phyloP scores from a whole-genome alignment of 1,140 invertebrate genomes.

The Oryctes rhinoceros region DNA sequence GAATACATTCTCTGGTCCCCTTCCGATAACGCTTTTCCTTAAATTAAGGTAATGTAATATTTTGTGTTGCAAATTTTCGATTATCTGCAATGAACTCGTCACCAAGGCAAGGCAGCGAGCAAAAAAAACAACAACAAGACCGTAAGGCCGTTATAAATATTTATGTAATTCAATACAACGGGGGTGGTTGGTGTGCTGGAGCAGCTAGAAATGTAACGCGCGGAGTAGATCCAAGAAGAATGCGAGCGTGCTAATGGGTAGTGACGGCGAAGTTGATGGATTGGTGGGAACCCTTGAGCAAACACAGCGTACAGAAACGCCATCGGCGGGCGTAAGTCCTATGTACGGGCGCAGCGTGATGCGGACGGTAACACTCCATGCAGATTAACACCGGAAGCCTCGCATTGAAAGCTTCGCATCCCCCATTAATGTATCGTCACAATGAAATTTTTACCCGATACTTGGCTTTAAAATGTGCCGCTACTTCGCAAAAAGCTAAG shows the following conservation, averaged over 20 bases:
- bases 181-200: conserved; percentile 31
- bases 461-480: conserved; percentile 24
- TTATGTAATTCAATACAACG: conserved; percentile 41
- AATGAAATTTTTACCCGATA: conserved; percentile 32
- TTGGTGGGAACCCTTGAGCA: conserved; percentile 61
- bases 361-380: conserved; percentile 45
- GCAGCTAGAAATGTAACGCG: conserved; percentile 35
- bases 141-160: conserved; percentile 37
- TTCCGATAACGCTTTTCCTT: not conserved
- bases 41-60: conserved; percentile 24
- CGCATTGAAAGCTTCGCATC: conserved; percentile 43
- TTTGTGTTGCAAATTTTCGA: conserved; percentile 41
- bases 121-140: conserved; percentile 8
- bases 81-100: conserved; percentile 31
- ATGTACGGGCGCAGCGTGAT: conserved; percentile 37
- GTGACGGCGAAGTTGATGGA: conserved; percentile 69
- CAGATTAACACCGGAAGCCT: conserved; percentile 47
- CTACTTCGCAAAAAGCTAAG: not conserved
- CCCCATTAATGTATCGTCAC: conserved; percentile 40
- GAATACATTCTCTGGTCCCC: not conserved
- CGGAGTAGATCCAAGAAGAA: conserved; percentile 48
- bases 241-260: conserved; percentile 69
- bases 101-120: not conserved
- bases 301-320: conserved; percentile 44
- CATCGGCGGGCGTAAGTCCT: conserved; percentile 38